These are phyloP conservation scores for Zaprionus capensis DNA, from an alignment of 1,140 invertebrate species.

Conservation along the genomic window DNA sequence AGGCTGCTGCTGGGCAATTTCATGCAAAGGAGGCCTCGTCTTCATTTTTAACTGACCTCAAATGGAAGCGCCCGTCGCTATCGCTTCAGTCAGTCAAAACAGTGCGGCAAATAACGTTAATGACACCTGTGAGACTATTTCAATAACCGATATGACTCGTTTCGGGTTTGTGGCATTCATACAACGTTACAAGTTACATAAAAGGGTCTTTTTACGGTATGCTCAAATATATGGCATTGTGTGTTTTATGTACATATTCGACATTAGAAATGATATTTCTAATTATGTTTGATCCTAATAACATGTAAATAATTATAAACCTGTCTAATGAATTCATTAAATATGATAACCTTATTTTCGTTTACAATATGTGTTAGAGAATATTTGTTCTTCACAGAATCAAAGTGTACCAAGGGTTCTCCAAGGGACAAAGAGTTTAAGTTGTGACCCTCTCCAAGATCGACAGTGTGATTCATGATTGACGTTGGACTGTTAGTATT, in stretches of 20 bases:
- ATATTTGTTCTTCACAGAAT: background rate
- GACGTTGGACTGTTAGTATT: background rate
- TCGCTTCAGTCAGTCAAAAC: slow-evolving; percentile 13
- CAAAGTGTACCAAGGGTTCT: background rate
- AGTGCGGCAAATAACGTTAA: slow-evolving; percentile 66
- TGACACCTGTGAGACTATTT: slow-evolving; percentile 80
- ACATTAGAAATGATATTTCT: too few species aligned
- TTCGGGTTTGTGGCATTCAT: slow-evolving; percentile 45
- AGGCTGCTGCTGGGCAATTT: slow-evolving; percentile 19
- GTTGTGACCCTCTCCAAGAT: background rate
- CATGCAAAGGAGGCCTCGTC: slow-evolving; percentile 14
- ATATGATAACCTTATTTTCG: background rate
- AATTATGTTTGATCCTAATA: too few species aligned
- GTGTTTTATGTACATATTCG: too few species aligned
- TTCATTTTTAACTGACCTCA: slow-evolving; percentile 57
- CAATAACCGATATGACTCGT: slow-evolving; percentile 76
- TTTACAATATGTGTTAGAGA: background rate
- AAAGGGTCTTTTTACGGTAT: too few species aligned
- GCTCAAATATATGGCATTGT: too few species aligned
- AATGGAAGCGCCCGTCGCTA: slow-evolving; percentile 59
- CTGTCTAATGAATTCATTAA: too few species aligned
- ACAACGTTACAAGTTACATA: slow-evolving; percentile 27
- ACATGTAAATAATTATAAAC: too few species aligned
- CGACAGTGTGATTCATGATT: background rate
- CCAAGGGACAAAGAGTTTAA: background rate